Evolutionary conservation across 2,797 vertebrate species (phyloP).

Genomic region (Sebastes trivittatus): DNA sequence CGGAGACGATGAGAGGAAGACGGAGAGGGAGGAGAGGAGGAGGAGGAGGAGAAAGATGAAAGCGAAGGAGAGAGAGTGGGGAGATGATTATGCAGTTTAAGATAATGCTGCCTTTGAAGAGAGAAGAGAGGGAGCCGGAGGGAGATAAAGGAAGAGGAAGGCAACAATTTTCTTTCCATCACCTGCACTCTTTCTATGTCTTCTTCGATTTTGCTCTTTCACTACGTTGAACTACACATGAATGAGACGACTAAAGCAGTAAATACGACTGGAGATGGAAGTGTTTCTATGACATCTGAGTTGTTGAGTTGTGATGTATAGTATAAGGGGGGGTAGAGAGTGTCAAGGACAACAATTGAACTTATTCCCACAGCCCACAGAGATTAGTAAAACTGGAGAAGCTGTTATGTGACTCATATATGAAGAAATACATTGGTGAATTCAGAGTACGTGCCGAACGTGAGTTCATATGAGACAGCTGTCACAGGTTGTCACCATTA

Average conservation of each 20-base stretch:
- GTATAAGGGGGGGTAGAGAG: not conserved
- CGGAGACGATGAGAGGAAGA: conserved; percentile 18
- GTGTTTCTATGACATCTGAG: not conserved
- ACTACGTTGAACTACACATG: not conserved
- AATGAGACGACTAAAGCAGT: conserved; percentile 4
- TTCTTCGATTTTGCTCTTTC: not conserved
- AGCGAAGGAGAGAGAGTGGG: not conserved
- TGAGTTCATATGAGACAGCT: not conserved
- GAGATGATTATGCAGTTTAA: conserved; percentile 31
- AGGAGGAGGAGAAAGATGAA: conserved; percentile 31
- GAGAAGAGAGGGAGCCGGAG: not conserved
- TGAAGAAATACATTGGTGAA: not conserved
- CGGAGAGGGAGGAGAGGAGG: conserved; percentile 3
- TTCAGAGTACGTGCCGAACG: not conserved
- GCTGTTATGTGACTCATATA: not conserved
- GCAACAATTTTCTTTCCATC: conserved; percentile 16
- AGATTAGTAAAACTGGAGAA: not conserved
- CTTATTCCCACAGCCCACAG: not conserved
- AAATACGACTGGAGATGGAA: not conserved
- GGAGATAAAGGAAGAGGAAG: not conserved
- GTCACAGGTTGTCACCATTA: not conserved
- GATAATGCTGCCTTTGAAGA: conserved; percentile 26
- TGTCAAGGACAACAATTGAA: not conserved
- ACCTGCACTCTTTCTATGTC: conserved; percentile 16
- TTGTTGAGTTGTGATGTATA: not conserved